Percentiles rank a stretch among this genome's conserved stretches.
These are phyloP conservation scores for Sceloporus tristichus DNA, from an alignment of 2,113 vertebrate genomes.

Conservation along the genomic window DNA sequence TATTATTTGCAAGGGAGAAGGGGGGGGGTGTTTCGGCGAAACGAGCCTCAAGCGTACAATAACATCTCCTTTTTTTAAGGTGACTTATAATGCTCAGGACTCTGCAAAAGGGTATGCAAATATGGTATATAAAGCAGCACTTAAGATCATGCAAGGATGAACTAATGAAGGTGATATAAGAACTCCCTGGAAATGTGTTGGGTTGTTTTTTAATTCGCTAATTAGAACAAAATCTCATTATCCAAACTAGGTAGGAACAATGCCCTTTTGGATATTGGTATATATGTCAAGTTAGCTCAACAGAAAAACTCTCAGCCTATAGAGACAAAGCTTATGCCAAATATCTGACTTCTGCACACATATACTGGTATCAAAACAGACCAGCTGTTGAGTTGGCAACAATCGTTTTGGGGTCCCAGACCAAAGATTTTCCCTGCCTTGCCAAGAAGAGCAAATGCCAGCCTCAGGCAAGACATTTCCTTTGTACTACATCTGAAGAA, in stretches of 20 bases:
- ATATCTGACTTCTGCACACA: neutral
- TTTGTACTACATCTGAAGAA: no score
- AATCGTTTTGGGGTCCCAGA: neutral
- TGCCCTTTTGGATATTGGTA: conserved; percentile 59
- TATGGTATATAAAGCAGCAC: conserved; percentile 68
- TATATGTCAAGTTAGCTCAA: conserved; percentile 69
- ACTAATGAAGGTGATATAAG: conserved; percentile 72
- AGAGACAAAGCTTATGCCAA: neutral
- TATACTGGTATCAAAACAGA: neutral
- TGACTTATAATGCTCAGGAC: conserved; percentile 63
- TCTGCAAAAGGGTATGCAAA: conserved; percentile 74
- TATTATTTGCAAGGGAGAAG: conserved; percentile 54
- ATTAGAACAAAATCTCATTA: conserved; percentile 78
- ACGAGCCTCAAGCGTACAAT: conserved; percentile 61
- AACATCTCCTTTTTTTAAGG: conserved; percentile 64
- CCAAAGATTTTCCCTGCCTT: neutral
- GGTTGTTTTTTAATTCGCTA: conserved; percentile 65
- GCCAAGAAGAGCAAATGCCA: neutral
- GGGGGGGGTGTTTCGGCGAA: conserved; percentile 40
- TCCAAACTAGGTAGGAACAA: conserved; percentile 53
- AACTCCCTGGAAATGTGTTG: conserved; percentile 64
- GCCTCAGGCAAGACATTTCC: neutral
- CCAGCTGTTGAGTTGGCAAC: neutral
- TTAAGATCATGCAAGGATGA: conserved; percentile 67
- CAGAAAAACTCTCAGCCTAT: neutral